Percentiles rank a stretch among this genome's conserved stretches.
phyloP scores from a whole-genome alignment of 1,140 invertebrate genomes.

The Hormaphis cornu region DNA sequence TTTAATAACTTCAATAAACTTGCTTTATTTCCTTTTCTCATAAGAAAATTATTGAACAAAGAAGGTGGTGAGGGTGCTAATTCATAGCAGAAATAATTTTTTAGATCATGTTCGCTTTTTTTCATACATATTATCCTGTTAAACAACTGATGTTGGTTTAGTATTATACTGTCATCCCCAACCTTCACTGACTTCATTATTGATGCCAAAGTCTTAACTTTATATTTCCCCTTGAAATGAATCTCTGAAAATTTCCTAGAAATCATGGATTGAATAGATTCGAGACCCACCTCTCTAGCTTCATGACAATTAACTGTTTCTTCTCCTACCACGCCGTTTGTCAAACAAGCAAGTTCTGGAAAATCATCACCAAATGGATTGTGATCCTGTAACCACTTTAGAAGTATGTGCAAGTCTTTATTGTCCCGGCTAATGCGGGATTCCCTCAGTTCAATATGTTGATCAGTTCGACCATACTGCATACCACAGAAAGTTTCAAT shows the following conservation, averaged over 20 bases:
- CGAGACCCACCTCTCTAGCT: slow-evolving; percentile 41
- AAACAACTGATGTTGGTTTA: slow-evolving; percentile 9
- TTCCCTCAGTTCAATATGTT: slow-evolving; percentile 43
- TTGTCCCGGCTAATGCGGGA: slow-evolving; percentile 41
- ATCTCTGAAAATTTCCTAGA: not conserved
- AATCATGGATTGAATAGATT: slow-evolving; percentile 37
- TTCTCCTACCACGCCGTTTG: slow-evolving; percentile 41
- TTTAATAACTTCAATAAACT: slow-evolving; percentile 40
- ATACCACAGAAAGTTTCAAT: slow-evolving; percentile 41
- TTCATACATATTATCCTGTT: not conserved
- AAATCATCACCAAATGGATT: slow-evolving; percentile 40
- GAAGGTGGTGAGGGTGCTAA: slow-evolving; percentile 41
- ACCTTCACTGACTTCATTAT: not conserved
- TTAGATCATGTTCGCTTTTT: slow-evolving; percentile 31
- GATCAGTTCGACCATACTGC: slow-evolving; percentile 40
- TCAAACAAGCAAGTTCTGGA: slow-evolving; percentile 40
- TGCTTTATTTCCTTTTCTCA: slow-evolving; percentile 43
- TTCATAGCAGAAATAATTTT: slow-evolving; percentile 43
- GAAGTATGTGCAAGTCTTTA: slow-evolving; percentile 40
- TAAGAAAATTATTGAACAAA: slow-evolving; percentile 41
- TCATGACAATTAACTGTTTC: slow-evolving; percentile 42
- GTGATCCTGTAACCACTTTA: slow-evolving; percentile 41
- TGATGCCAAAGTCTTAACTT: not conserved
- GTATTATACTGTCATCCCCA: not conserved
- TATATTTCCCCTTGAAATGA: not conserved